Conservation (phyloP, 2,113 vertebrate species). For the Hipposideros armiger region DNA sequence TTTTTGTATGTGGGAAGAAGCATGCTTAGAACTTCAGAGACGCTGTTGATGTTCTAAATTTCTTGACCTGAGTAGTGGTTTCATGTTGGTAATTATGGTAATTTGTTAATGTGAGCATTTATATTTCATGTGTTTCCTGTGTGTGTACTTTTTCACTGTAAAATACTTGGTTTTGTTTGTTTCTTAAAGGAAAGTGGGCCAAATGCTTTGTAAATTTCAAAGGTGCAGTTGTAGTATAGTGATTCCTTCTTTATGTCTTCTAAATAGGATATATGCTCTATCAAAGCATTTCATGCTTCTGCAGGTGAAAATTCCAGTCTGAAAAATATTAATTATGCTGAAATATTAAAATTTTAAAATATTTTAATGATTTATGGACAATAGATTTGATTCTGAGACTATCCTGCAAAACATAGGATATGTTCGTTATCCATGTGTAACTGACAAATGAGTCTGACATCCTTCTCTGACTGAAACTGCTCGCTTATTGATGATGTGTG, state of each 20-base stretch:
- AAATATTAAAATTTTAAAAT: background rate
- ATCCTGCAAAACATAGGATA: background rate
- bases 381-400: constrained; percentile 1
- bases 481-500: background rate
- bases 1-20: background rate
- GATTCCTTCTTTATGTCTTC: background rate
- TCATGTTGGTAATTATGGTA: background rate
- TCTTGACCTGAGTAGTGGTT: background rate
- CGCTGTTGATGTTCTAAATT: background rate
- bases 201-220: background rate
- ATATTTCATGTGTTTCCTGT: background rate
- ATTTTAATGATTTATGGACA: background rate
- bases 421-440: background rate
- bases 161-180: background rate
- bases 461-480: background rate
- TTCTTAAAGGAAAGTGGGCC: background rate
- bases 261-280: background rate
- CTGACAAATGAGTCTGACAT: background rate
- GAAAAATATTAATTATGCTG: background rate
- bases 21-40: background rate
- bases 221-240: background rate
- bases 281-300: background rate
- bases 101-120: background rate
- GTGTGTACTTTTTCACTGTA: background rate
- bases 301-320: background rate